Evolutionary conservation across 2,888 invertebrate species (phyloP).

Genomic region (Agonopterix subpropinquella): DNA sequence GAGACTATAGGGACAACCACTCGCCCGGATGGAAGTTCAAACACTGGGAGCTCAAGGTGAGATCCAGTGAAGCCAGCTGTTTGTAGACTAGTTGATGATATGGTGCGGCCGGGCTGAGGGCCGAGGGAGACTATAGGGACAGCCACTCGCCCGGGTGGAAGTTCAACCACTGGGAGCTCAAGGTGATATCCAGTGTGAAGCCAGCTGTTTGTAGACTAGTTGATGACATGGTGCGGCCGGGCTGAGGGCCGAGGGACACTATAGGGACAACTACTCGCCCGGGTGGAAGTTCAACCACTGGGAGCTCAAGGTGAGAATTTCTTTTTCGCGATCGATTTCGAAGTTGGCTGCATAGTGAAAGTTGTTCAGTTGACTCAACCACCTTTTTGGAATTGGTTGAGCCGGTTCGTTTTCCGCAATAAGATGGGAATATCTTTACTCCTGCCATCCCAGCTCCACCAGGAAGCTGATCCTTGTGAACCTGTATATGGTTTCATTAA

Average conservation of each 20-base stretch:
- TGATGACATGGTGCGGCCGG: constrained; percentile 74
- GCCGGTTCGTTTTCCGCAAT: too few relatives aligned
- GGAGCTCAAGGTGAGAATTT: constrained; percentile 86
- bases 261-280: constrained; percentile 96
- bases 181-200: constrained; percentile 63
- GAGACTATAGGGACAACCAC: constrained; percentile 95
- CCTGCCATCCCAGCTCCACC: too few relatives aligned
- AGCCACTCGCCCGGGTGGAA: constrained; percentile 99
- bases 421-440: too few relatives aligned
- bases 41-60: constrained; percentile 95
- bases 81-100: constrained; percentile 72
- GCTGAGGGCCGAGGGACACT: constrained; percentile 89
- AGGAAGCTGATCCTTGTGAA: too few relatives aligned
- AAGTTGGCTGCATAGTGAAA: too few relatives aligned
- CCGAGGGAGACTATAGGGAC: constrained; percentile 91
- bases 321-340: too few relatives aligned
- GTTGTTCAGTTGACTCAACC: too few relatives aligned
- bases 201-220: constrained; percentile 62
- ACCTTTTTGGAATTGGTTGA: too few relatives aligned
- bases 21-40: constrained; percentile 99
- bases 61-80: not conserved
- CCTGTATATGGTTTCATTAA: too few relatives aligned
- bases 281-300: constrained; percentile 99
- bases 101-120: constrained; percentile 80
- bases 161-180: constrained; percentile 97